Evolutionary conservation across 2,888 invertebrate species (phyloP).

Genomic region (Dryocosmus kuriphilus): DNA sequence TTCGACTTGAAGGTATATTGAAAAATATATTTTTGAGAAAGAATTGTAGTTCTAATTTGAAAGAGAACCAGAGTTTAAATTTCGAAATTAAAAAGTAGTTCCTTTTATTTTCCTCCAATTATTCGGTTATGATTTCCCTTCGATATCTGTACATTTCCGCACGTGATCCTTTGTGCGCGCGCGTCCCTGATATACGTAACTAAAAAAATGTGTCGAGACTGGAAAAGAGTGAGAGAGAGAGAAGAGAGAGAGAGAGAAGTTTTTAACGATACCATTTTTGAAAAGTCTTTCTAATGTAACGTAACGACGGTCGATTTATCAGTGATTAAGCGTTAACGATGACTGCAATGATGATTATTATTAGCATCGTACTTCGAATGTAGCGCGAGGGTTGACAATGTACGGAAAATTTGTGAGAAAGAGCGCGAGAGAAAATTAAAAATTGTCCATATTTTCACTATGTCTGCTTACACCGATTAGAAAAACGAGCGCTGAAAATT

Average conservation of each 20-base stretch:
- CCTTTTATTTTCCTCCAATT: conserved; percentile 43
- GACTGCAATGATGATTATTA: conserved; percentile 35
- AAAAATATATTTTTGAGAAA: background rate
- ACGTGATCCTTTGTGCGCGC: conserved; percentile 61
- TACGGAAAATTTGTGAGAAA: conserved; percentile 41
- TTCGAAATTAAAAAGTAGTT: background rate
- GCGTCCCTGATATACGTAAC: conserved; percentile 64
- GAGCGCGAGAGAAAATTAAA: conserved; percentile 18
- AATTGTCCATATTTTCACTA: conserved; percentile 72
- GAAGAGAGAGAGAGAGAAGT: conserved; percentile 20
- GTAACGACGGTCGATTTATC: conserved; percentile 44
- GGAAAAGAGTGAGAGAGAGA: background rate
- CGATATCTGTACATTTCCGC: conserved; percentile 58
- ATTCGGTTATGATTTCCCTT: conserved; percentile 44
- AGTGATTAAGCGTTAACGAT: conserved; percentile 32
- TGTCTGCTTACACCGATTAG: conserved; percentile 66
- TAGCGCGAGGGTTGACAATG: conserved; percentile 32
- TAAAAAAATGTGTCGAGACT: conserved; percentile 40
- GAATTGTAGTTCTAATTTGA: background rate
- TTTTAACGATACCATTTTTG: conserved; percentile 43
- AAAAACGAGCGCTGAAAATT: conserved; percentile 16
- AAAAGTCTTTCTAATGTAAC: conserved; percentile 50
- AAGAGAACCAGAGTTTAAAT: background rate
- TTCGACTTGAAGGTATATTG: background rate
- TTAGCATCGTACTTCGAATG: conserved; percentile 38